Conservation (phyloP, 2,888 invertebrate species). For the Epirrhoe alternata region DNA sequence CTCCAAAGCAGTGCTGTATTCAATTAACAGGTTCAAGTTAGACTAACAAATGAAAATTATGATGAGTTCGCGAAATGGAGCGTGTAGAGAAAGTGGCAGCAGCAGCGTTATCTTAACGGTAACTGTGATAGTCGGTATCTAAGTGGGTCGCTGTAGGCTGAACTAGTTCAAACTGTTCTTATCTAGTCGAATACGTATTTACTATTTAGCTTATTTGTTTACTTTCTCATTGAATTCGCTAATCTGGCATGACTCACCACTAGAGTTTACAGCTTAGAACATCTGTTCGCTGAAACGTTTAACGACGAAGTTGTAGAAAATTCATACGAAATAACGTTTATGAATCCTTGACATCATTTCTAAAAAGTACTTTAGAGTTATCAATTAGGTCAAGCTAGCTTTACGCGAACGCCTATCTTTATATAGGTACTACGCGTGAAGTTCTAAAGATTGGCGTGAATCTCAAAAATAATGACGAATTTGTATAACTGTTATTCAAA, state of each 20-base stretch:
- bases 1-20: not conserved
- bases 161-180: slow-evolving; percentile 67
- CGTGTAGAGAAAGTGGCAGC: slow-evolving; percentile 70
- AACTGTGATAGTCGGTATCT: slow-evolving; percentile 75
- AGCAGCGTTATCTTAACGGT: slow-evolving; percentile 61
- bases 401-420: not conserved
- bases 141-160: slow-evolving; percentile 72
- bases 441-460: not conserved
- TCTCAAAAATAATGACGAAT: not conserved
- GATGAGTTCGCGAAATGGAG: slow-evolving; percentile 54
- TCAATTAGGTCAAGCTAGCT: slow-evolving; percentile 26
- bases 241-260: slow-evolving; percentile 41
- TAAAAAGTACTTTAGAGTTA: slow-evolving; percentile 43
- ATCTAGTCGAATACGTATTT: slow-evolving; percentile 55
- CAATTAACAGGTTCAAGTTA: not conserved
- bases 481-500: not conserved
- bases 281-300: slow-evolving; percentile 29
- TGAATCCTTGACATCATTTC: slow-evolving; percentile 57
- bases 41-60: not conserved
- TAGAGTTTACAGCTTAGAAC: slow-evolving; percentile 14
- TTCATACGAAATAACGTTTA: slow-evolving; percentile 33
- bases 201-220: slow-evolving; percentile 53
- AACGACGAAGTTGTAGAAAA: slow-evolving; percentile 12
- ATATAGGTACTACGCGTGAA: slow-evolving; percentile 12
- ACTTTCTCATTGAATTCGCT: slow-evolving; percentile 53